Evolutionary conservation across 1,140 invertebrate genomes (phyloP).

Genomic region (Drosophila takahashii): DNA sequence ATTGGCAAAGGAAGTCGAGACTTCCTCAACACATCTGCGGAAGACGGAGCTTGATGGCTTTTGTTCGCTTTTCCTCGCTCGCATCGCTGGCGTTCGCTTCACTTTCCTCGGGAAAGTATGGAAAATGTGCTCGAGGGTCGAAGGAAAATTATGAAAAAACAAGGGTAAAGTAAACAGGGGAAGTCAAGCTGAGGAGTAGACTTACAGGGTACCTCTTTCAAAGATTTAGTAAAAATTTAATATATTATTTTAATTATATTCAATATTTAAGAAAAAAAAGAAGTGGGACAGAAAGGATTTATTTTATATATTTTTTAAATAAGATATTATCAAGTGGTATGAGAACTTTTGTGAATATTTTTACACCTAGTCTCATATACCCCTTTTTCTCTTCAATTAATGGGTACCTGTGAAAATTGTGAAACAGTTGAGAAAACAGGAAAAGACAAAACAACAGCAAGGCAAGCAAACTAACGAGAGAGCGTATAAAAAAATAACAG

Average conservation of each 20-base stretch:
- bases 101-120: not conserved
- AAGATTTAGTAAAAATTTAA: not conserved
- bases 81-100: conserved; percentile 7
- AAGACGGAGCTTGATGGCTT: conserved; percentile 11
- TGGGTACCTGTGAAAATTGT: not conserved
- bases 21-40: conserved; percentile 5
- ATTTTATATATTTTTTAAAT: too few relatives aligned
- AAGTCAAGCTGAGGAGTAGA: not conserved
- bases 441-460: conserved; percentile 31
- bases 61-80: conserved; percentile 12
- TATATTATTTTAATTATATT: too few relatives aligned
- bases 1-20: conserved; percentile 1
- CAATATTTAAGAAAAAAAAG: too few relatives aligned
- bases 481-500: conserved; percentile 12
- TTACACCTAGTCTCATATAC: not conserved
- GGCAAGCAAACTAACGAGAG: conserved; percentile 50
- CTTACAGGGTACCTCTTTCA: not conserved
- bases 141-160: conserved; percentile 4
- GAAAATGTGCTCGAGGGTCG: conserved; percentile 7
- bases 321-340: too few relatives aligned
- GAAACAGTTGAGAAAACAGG: conserved; percentile 11
- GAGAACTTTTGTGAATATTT: not conserved
- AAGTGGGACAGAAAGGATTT: not conserved
- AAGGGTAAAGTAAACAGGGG: conserved; percentile 2
- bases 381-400: not conserved